phyloP scores from a whole-genome alignment of 2,888 invertebrate genomes.

The Temnothorax unifasciatus region DNA sequence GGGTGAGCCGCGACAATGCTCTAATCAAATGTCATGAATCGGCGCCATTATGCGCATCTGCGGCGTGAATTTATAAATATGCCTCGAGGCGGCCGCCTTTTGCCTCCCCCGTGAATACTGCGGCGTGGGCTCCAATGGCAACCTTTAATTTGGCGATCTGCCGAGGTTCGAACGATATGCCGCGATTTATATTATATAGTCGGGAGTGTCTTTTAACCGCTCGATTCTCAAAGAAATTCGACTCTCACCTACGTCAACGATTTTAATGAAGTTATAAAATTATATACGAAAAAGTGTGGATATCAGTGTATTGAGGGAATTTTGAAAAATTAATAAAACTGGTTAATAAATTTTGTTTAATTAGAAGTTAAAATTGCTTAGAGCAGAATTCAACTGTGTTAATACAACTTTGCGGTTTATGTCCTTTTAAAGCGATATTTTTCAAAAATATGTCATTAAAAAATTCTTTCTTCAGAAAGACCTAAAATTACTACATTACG shows the following conservation, averaged over 20 bases:
- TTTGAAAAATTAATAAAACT: neutral
- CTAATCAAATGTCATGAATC: conserved; percentile 86
- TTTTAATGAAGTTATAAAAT: conserved; percentile 10
- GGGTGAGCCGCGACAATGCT: conserved; percentile 83
- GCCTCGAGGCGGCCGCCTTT: conserved; percentile 78
- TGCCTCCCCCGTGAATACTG: conserved; percentile 71
- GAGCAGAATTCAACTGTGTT: neutral
- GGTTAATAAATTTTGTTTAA: neutral
- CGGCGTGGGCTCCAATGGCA: conserved; percentile 44
- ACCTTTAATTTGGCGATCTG: conserved; percentile 54
- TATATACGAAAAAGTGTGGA: neutral
- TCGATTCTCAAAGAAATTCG: neutral
- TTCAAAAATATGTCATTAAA: neutral
- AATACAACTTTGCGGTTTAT: neutral
- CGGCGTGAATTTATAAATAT: conserved; percentile 85
- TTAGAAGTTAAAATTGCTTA: neutral
- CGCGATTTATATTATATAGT: conserved; percentile 20
- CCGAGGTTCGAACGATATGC: conserved; percentile 43
- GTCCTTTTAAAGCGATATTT: neutral
- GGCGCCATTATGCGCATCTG: conserved; percentile 85
- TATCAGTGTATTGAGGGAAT: neutral
- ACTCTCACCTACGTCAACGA: neutral
- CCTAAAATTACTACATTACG: neutral
- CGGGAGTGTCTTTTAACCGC: neutral
- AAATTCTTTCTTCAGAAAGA: neutral